Conservation (phyloP, 2,113 vertebrate species). For the Sula dactylatra region DNA sequence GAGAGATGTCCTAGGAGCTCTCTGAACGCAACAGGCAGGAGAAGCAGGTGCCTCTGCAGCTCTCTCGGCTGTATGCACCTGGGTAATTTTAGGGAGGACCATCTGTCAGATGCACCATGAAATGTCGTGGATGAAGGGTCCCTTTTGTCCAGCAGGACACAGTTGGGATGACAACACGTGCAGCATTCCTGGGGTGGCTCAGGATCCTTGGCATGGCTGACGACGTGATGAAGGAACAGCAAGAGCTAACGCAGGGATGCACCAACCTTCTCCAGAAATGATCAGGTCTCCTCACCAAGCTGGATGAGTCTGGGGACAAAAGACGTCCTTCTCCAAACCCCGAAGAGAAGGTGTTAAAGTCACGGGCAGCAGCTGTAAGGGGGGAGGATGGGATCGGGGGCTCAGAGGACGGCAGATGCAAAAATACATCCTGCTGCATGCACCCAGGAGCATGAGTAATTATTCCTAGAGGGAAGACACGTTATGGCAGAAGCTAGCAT, state of each 20-base stretch:
- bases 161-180: rapidly evolving
- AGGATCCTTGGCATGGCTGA: rapidly evolving
- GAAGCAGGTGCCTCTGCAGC: neutral
- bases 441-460: neutral
- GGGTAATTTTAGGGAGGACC: neutral
- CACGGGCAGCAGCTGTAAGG: neutral
- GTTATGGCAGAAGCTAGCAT: neutral
- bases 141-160: neutral
- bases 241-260: too few relatives aligned
- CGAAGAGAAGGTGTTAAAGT: neutral
- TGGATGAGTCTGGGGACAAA: neutral
- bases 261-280: neutral
- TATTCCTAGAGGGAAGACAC: neutral
- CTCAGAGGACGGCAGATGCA: neutral
- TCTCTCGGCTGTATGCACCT: neutral
- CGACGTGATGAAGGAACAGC: neutral
- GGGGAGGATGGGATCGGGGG: neutral
- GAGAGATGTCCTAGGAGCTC: neutral
- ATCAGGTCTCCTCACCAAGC: neutral
- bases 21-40: neutral
- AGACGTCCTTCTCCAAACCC: neutral
- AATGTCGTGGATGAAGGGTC: neutral
- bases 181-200: neutral
- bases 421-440: neutral
- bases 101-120: neutral